These are phyloP conservation scores for Gavialis gangeticus DNA, from an alignment of 2,113 vertebrate genomes.

Conservation along the genomic window DNA sequence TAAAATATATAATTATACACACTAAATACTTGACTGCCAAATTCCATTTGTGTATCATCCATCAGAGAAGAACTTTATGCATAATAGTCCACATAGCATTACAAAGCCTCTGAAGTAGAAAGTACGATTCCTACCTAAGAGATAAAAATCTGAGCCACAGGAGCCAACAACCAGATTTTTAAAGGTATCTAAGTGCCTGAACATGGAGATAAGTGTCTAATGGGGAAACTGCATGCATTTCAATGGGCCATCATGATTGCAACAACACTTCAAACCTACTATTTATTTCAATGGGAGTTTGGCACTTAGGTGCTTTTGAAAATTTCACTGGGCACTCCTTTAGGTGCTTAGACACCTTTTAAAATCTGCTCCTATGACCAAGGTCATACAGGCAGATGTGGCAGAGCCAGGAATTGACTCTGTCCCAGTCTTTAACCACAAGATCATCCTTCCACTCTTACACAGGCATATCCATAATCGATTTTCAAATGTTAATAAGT, in stretches of 20 bases:
- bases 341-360: background rate
- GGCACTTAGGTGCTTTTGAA: background rate
- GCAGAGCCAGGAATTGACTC: background rate
- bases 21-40: background rate
- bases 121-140: background rate
- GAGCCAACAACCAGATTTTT: background rate
- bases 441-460: accelerated
- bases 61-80: background rate
- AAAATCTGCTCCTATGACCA: no score
- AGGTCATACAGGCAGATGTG: background rate
- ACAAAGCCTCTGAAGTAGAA: background rate
- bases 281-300: background rate
- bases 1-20: background rate
- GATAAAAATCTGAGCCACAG: accelerated
- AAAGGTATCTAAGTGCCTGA: background rate
- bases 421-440: background rate
- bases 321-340: background rate
- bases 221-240: no score
- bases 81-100: background rate
- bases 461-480: background rate
- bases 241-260: no score
- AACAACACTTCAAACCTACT: no score
- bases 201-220: no score
- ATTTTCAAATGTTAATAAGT: background rate
- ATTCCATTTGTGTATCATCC: background rate